A percentile compares a stretch with the other conserved stretches of the same genome.
Conservation (phyloP, 2,113 vertebrate genomes). For the Pomatostomus ruficeps region DNA sequence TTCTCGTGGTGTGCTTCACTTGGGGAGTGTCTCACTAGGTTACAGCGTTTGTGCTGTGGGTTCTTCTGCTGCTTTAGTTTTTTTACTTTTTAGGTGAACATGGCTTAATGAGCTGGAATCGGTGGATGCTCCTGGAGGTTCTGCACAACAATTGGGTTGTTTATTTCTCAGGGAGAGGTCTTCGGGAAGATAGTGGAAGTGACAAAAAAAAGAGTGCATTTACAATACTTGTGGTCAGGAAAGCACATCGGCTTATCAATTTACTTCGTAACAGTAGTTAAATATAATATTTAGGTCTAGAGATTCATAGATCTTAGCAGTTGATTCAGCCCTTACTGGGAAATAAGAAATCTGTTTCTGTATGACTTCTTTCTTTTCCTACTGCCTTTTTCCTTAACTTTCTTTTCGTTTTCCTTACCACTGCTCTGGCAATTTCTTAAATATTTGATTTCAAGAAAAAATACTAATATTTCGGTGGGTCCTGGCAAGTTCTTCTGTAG, state of each 20-base stretch:
- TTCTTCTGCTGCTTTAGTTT: background rate
- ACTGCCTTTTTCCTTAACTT: background rate
- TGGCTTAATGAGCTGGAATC: background rate
- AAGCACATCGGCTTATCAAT: background rate
- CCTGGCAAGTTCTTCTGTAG: background rate
- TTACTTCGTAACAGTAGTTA: background rate
- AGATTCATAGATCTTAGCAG: background rate
- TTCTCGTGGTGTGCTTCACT: background rate
- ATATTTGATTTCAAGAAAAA: background rate
- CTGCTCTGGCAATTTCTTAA: background rate
- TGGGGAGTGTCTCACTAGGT: background rate
- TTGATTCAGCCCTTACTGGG: background rate
- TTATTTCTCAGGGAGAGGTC: background rate
- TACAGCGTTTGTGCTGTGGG: background rate
- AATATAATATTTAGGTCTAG: background rate
- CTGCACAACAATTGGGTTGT: background rate
- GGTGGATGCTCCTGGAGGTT: background rate
- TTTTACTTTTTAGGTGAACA: background rate
- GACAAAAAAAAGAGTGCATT: background rate
- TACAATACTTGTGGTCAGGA: background rate
- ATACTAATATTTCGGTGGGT: background rate
- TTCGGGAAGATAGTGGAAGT: background rate
- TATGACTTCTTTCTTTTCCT: background rate
- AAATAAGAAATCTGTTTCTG: background rate
- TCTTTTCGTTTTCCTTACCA: background rate